Conservation (phyloP, 2,888 invertebrate species). For the Eristalis arbustorum region DNA sequence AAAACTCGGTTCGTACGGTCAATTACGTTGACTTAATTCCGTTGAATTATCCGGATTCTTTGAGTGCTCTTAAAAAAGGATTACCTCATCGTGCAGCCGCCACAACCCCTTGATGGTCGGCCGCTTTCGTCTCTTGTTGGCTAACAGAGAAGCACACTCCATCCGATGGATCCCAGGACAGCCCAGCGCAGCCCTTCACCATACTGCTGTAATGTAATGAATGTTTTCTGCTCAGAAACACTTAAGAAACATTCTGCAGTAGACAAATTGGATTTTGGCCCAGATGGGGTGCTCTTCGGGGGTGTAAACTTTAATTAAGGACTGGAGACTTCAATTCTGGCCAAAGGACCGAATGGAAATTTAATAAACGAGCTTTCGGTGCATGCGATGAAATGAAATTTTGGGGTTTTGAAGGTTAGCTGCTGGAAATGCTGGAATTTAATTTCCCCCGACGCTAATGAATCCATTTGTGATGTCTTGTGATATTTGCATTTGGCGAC, state of each 20-base stretch:
- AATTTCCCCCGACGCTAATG: slow-evolving; percentile 52
- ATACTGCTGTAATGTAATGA: slow-evolving; percentile 41
- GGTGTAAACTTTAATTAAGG: slow-evolving; percentile 62
- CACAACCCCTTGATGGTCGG: neutral
- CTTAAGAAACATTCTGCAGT: slow-evolving; percentile 63
- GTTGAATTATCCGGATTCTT: slow-evolving; percentile 61
- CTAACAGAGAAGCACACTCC: neutral
- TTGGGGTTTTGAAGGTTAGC: slow-evolving; percentile 27
- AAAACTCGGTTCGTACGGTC: slow-evolving; percentile 54
- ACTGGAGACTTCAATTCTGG: slow-evolving; percentile 43
- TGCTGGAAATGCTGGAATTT: slow-evolving; percentile 36
- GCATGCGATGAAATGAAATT: slow-evolving; percentile 51
- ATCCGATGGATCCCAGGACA: neutral
- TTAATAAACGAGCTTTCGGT: slow-evolving; percentile 44
- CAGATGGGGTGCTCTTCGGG: slow-evolving; percentile 5
- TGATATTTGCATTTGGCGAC: neutral
- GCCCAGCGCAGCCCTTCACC: neutral
- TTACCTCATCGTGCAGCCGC: neutral
- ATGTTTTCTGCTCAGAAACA: slow-evolving; percentile 58
- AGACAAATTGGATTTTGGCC: slow-evolving; percentile 62
- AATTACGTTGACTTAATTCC: slow-evolving; percentile 62
- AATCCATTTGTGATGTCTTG: slow-evolving; percentile 19
- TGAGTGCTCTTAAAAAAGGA: slow-evolving; percentile 32
- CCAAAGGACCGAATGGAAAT: slow-evolving; percentile 43
- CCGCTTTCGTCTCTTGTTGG: neutral